Evolutionary conservation across 2,888 invertebrate genomes (phyloP), one percentile per base, ranked within the genome.

Genomic region (Rhagium mordax): DNA sequence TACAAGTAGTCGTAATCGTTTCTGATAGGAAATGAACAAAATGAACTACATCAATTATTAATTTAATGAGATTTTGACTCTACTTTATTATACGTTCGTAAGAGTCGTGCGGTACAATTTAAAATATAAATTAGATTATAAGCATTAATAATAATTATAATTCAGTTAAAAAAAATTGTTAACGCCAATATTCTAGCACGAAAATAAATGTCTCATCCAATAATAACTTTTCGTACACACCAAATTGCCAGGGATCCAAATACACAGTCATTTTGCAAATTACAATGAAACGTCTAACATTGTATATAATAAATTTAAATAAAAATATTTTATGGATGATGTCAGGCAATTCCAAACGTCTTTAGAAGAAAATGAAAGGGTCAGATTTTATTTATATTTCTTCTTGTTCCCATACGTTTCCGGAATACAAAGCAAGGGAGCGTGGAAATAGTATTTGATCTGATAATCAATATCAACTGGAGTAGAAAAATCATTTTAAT

Each of bases 381-480:
- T 51, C 59, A 51, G 59, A 57, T 69, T 69, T 59, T 69, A 57
- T 69, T 69, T 69, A 61, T 59, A 57, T 60, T 60, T 69, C 68
- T 60, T 49, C 65, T 55, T 64, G 72, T 64, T 62, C 51, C 65
- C 47, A 18, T 48, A 48, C 65, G 53, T 51, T 33, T 67, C 47
- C 24, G 53, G 74, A 68, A 69, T 70, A 74, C 61, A 67, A 64
- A 66, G 65, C 57, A 53, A 24, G 61, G 27, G 51, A 51, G 51
- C 51, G 51, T 48, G 33, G 65, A 73, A 64, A 61, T 53, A 69
- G 65, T 69, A 59, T 73, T 70, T 73, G 72, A 69, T 64, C 72
- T 64, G 68, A 64, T 53, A 68, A 73, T 73, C 69, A 60, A 73
- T 70, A 70, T 21, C 15, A 21, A 48, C 18, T 48, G 61, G 24